phyloP scores from a whole-genome alignment of 2,113 vertebrate genomes.

The Naja naja region DNA sequence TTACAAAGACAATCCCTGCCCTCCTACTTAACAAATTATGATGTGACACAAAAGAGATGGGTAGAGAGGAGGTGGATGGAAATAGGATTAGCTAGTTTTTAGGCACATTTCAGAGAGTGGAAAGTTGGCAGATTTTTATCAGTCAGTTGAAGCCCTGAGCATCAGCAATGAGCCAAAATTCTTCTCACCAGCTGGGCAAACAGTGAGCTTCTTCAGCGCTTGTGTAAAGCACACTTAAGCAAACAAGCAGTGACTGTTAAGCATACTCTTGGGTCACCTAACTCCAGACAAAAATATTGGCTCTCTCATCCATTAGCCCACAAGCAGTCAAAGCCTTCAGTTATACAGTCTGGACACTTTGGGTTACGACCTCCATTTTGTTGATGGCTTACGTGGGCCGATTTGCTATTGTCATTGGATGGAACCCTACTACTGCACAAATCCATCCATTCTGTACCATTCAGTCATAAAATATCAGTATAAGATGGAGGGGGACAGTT shows the following conservation, averaged over 20 bases:
- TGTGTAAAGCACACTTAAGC: not conserved
- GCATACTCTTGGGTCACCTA: not conserved
- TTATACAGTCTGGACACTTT: not conserved
- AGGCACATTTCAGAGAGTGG: not conserved
- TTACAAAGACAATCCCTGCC: not conserved
- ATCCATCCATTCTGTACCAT: no score
- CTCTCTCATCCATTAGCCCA: not conserved
- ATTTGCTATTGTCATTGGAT: not conserved
- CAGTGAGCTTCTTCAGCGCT: not conserved
- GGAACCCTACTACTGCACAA: not conserved
- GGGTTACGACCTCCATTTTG: not conserved
- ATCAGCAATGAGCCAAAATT: not conserved
- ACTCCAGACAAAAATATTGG: not conserved
- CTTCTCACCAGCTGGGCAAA: not conserved
- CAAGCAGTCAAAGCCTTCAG: not conserved
- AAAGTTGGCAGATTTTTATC: not conserved
- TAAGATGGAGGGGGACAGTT: not conserved
- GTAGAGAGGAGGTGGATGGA: not conserved
- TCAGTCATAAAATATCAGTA: not conserved
- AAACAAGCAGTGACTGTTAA: not conserved
- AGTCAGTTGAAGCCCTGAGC: not conserved
- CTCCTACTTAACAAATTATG: not conserved
- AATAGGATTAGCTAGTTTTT: not conserved
- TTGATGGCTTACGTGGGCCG: not conserved
- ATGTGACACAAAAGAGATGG: not conserved